Evolutionary conservation across 2,888 invertebrate genomes (phyloP), one percentile per base, ranked within the genome.

Genomic region (Meliscaeva auricollis): DNA sequence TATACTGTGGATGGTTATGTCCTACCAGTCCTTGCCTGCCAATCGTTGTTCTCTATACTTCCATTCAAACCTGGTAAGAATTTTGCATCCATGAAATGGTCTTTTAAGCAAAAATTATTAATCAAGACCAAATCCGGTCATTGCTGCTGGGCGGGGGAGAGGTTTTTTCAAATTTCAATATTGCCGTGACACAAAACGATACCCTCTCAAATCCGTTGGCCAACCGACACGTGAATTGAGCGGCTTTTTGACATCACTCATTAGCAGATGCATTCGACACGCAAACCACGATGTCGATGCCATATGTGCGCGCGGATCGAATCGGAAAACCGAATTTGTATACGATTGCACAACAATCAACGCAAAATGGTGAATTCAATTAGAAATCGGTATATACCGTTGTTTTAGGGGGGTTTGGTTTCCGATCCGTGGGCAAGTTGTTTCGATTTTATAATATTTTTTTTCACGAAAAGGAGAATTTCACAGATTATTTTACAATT

Each of bases 211-310:
- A 60, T 26, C 35, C 38, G 56, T 44, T 46, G 9, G 32, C 30
- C 22, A 17, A 22, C 41, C 52, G 32, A 26, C 9, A 26, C 9
- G 17, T 6, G 46, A 17, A 69, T 32, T 48, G 22, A 46, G 38
- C 56, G 62, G 60, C 73, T 74, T 81, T 64, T 77, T 68, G 81
- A 73, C 77, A 77, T 85, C 69, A 64, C 81, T 81, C 81, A 85
- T 85, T 85, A 85, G 76, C 76, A 81, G 85, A 81, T 85, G 76
- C 72, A 81, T 81, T 76, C 85, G 73, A 76, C 85, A 69, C 44
- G 62, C 54, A n/a, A 48, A 76, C 85, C 81, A 64, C 72, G 68
- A 76, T 58, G 62, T 69, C 69, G 52, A 62, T 60, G 72, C 54
- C 66, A 52, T 35, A 66, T 35, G 70, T 6, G 58, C 6, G 4